Conservation (phyloP, 2,113 vertebrate species). For the Equus quagga region DNA sequence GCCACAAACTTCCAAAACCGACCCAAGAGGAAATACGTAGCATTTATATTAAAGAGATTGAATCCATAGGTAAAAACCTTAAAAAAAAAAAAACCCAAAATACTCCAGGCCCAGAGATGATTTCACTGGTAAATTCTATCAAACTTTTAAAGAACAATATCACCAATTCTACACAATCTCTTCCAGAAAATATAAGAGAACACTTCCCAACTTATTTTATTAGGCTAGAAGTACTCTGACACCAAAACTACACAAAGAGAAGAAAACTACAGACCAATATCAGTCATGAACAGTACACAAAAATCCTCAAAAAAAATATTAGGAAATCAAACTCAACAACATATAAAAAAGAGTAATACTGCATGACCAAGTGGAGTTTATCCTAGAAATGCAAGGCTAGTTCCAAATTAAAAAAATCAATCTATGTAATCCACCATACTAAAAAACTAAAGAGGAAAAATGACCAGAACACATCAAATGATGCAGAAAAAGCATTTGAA, state of each 20-base stretch:
- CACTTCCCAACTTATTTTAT: not conserved
- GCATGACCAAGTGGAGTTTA: not conserved
- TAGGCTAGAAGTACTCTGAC: not conserved
- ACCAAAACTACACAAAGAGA: not conserved
- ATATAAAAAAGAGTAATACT: not conserved
- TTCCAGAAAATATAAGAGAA: not conserved
- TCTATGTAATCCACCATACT: not conserved
- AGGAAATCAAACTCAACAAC: not conserved
- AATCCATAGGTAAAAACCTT: not conserved
- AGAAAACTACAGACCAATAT: conserved; percentile 48
- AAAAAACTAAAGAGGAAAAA: not conserved
- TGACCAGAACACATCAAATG: not conserved
- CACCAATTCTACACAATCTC: not conserved
- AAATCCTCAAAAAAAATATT: not conserved
- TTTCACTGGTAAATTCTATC: not conserved
- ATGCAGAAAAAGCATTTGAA: not conserved
- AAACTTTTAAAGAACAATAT: not conserved
- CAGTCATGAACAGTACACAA: not conserved
- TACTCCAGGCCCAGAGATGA: not conserved
- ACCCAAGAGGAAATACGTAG: not conserved
- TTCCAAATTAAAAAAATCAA: conserved; percentile 26
- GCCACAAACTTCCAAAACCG: not conserved
- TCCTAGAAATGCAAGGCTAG: not conserved
- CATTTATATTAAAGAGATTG: not conserved
- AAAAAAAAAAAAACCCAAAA: not conserved